Evolutionary conservation across 2,888 invertebrate species (phyloP), one percentile per base, ranked within the genome.

Genomic region (Formica aserva): DNA sequence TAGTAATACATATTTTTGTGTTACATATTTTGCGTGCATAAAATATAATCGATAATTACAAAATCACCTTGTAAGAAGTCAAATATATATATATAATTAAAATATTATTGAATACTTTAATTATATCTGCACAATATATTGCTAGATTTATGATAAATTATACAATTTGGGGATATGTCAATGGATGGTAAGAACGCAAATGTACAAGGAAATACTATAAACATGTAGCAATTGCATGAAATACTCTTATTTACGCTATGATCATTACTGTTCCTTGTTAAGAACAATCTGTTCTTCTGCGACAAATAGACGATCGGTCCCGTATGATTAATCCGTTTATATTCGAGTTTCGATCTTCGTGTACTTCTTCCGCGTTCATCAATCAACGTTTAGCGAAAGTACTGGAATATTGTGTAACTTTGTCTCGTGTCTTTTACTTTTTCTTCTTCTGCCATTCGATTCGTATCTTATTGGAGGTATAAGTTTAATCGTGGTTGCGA

Each of bases 321-420:
- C 72, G 72, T 66, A 71, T 77, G 85, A 85, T 63, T 71, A 60
- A 77, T 85, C 60, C 22, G 60, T 67, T 82, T 77, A 57, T 71
- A 82, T 77, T 77, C 60, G 60, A 45, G 84, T 41, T 65, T 52
- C 57, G 63, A 75, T 75, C 63, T 72, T 69, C 67, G 63, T 81
- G 63, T 48, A 29, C 52, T 85, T 89, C 89, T 89, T 88, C 90
- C 88, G 88, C 83, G 63, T 69, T 83, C 91, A 93, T 92, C 92
- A 93, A 92, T 93, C 93, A 92, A 91, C 87, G 91, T 93, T 92
- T 91, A 92, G 91, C 88, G 89, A 89, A 91, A 87, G 88, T 88
- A 88, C 86, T 84, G 76, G 85, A 90, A 88, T 91, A 90, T 92
- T 91, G 88, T 91, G 92, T 91, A 91, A 89, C 90, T 90, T 9